phyloP scores from a whole-genome alignment of 2,888 invertebrate species.

The Fragum whitleyi region DNA sequence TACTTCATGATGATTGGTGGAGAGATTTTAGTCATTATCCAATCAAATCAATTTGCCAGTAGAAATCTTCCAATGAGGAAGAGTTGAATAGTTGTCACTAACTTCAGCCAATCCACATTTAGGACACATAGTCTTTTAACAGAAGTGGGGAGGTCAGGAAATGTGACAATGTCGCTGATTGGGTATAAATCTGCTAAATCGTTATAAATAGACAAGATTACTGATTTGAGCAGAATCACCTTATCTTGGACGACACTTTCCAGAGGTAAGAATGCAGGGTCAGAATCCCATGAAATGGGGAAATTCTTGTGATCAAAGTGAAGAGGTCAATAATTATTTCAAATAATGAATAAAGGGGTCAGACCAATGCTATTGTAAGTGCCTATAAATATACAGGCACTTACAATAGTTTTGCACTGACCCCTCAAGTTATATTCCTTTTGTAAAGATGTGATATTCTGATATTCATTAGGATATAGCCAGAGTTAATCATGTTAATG shows the following conservation, averaged over 20 bases:
- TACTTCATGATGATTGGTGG: conserved; percentile 59
- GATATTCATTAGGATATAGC: too few species aligned
- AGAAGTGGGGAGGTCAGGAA: conserved; percentile 2
- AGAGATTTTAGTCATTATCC: conserved; percentile 19
- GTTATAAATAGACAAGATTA: neutral
- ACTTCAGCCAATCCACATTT: conserved; percentile 35
- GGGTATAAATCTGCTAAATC: neutral
- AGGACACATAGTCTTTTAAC: neutral
- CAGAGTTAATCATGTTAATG: too few species aligned
- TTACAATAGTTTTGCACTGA: too few species aligned
- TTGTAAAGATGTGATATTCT: too few species aligned
- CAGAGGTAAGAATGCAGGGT: conserved; percentile 4
- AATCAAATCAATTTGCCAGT: conserved; percentile 21
- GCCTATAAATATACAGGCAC: too few species aligned
- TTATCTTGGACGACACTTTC: neutral
- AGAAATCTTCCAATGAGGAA: conserved; percentile 31
- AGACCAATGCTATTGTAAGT: neutral
- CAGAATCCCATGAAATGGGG: neutral
- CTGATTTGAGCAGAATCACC: neutral
- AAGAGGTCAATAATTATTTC: too few species aligned
- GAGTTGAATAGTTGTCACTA: conserved; percentile 11
- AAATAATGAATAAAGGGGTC: too few species aligned
- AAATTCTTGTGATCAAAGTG: neutral
- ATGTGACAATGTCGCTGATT: neutral
- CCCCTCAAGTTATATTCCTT: too few species aligned